Evolutionary conservation across 1,140 invertebrate species (phyloP).

Genomic region (Diorhabda carinulata): DNA sequence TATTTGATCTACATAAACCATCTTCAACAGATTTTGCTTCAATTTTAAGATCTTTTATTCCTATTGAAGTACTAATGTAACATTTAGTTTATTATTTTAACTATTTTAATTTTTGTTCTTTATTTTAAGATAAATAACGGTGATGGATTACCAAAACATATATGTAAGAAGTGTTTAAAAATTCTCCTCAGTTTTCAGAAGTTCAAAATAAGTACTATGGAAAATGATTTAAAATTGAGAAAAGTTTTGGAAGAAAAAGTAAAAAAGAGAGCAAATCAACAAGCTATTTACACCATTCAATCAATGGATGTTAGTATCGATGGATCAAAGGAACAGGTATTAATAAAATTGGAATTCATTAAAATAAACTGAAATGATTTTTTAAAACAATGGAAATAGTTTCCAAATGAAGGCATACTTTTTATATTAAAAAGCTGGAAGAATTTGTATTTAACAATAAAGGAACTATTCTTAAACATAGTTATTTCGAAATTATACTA

Average conservation of each 20-base stretch:
- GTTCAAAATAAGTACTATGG: conserved; percentile 32
- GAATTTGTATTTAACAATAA: too few relatives aligned
- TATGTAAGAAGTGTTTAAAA: conserved; percentile 36
- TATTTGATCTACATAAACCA: conserved; percentile 15
- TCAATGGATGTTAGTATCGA: neutral
- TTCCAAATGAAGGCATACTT: too few relatives aligned
- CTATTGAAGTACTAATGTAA: neutral
- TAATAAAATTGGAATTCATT: too few relatives aligned
- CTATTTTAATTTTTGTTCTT: neutral
- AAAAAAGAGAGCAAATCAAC: conserved; percentile 8
- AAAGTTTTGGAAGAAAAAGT: conserved; percentile 9
- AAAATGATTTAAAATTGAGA: conserved; percentile 29
- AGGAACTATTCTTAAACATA: too few relatives aligned
- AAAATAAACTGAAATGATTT: too few relatives aligned
- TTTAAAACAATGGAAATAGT: too few relatives aligned
- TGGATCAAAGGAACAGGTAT: neutral
- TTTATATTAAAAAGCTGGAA: too few relatives aligned
- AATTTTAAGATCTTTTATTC: conserved; percentile 11
- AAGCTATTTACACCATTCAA: neutral
- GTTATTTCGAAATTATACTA: too few relatives aligned
- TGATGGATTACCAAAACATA: conserved; percentile 25
- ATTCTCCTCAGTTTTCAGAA: conserved; percentile 36
- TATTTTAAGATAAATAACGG: conserved; percentile 31
- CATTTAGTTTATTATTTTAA: too few relatives aligned
- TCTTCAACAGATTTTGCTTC: conserved; percentile 10